phyloP scores from a whole-genome alignment of 2,113 vertebrate genomes.

The Glaucomys volans region DNA sequence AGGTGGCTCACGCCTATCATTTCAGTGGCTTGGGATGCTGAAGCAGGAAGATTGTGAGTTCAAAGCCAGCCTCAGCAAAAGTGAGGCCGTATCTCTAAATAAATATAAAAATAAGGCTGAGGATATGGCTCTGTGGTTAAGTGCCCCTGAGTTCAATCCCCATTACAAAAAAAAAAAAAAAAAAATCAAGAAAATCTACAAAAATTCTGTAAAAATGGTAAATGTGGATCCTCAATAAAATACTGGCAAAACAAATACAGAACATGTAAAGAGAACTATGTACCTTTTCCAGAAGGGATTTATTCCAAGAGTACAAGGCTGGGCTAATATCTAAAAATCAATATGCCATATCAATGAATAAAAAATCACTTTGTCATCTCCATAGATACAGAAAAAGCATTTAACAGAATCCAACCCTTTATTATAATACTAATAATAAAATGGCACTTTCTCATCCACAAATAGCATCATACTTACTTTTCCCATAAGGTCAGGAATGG shows the following conservation, averaged over 20 bases:
- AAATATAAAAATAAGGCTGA: too few relatives aligned
- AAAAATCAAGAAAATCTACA: not conserved
- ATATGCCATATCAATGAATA: not conserved
- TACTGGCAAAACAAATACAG: not conserved
- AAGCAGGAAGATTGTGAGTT: too few relatives aligned
- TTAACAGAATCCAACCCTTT: not conserved
- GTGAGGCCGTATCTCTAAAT: too few relatives aligned
- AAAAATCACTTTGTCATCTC: not conserved
- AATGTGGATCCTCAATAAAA: not conserved
- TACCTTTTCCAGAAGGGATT: not conserved
- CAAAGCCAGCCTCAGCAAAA: too few relatives aligned
- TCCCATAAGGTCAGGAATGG: not conserved
- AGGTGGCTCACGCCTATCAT: too few relatives aligned
- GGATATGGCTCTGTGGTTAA: too few relatives aligned
- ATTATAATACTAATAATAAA: not conserved
- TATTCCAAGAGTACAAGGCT: not conserved
- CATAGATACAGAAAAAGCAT: not conserved
- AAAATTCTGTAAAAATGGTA: not conserved
- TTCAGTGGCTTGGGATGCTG: too few relatives aligned
- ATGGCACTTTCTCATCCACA: not conserved
- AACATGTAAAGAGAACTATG: not conserved
- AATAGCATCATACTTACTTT: not conserved
- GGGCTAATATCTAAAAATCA: not conserved
- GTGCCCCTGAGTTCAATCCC: too few relatives aligned
- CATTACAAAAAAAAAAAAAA: not conserved